phyloP scores from a whole-genome alignment of 2,797 vertebrate genomes.

The Diplodus puntazzo region DNA sequence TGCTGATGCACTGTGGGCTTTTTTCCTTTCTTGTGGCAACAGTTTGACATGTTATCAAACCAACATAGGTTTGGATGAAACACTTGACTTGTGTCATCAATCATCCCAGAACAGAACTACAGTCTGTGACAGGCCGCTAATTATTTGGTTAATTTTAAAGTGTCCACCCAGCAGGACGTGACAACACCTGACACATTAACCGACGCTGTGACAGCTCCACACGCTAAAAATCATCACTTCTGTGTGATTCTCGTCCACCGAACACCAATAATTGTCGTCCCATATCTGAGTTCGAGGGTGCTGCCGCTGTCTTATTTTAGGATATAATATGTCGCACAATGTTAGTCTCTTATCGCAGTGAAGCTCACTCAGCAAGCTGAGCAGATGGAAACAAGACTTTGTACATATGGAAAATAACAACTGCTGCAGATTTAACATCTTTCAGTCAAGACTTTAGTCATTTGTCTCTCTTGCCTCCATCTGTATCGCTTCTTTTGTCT shows the following conservation, averaged over 20 bases:
- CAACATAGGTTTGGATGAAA: constrained; percentile 6
- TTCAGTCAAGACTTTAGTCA: constrained; percentile 14
- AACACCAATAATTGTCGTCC: background rate
- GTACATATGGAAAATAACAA: constrained; percentile 8
- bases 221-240: background rate
- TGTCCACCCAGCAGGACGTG: constrained; percentile 40
- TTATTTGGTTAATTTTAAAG: constrained; percentile 40
- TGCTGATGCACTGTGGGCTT: background rate
- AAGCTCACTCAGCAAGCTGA: constrained; percentile 24
- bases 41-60: constrained; percentile 5
- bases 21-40: background rate
- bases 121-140: constrained; percentile 26
- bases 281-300: background rate
- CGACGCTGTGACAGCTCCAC: constrained; percentile 1
- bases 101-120: constrained; percentile 17
- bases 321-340: background rate
- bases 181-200: constrained; percentile 30
- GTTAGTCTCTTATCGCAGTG: constrained; percentile 4
- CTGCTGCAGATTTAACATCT: constrained; percentile 22
- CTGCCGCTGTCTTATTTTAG: background rate
- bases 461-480: background rate
- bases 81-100: constrained; percentile 7
- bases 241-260: background rate
- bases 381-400: constrained; percentile 42
- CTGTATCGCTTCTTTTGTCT: background rate